Evolutionary conservation across 2,113 vertebrate species (phyloP).

Genomic region (Chrysemys picta): DNA sequence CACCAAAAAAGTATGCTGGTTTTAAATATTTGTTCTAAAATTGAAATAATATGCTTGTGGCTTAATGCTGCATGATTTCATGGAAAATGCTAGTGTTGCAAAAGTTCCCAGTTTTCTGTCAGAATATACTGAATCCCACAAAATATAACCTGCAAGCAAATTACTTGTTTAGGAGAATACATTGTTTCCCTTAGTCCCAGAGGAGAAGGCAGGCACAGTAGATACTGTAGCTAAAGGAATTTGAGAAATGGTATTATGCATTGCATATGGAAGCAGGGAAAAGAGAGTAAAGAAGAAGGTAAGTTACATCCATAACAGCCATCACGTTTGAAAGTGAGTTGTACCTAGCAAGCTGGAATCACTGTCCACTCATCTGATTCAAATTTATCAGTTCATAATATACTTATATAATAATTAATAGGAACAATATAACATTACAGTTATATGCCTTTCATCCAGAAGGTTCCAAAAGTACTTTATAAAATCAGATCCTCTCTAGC

Average conservation of each 20-base stretch:
- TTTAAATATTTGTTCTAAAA: constrained; percentile 36
- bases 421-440: neutral
- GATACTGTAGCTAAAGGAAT: neutral
- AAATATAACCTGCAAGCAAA: constrained; percentile 46
- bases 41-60: neutral
- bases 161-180: constrained; percentile 33
- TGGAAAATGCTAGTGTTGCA: constrained; percentile 31
- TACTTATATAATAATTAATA: neutral
- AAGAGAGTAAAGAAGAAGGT: neutral
- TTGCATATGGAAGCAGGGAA: neutral
- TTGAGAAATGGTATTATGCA: neutral
- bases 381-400: neutral
- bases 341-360: accelerated
- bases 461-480: neutral
- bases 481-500: neutral
- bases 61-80: constrained; percentile 25
- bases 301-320: neutral
- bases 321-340: neutral
- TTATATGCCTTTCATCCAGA: neutral
- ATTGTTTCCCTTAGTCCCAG: neutral
- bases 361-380: neutral
- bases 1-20: neutral
- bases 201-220: neutral
- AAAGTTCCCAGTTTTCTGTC: constrained; percentile 32
- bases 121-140: constrained; percentile 15